A percentile compares a stretch with the other conserved stretches of the same genome.
phyloP scores from a whole-genome alignment of 2,888 invertebrate genomes.

The Polydrusus cervinus region DNA sequence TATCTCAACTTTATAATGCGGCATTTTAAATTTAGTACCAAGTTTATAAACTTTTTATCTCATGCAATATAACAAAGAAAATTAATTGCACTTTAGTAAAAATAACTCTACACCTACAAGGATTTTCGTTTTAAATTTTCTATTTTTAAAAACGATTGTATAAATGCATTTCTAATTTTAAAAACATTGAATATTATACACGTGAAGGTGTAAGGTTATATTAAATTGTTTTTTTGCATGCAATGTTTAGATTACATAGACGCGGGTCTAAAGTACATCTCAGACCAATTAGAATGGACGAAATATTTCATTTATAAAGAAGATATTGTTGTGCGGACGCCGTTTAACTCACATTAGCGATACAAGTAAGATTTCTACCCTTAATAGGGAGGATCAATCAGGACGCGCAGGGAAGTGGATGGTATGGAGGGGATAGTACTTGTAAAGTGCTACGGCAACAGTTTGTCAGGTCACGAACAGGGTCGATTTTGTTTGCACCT shows the following conservation, averaged over 20 bases:
- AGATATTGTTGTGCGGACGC: too few species aligned
- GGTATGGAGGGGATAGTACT: too few species aligned
- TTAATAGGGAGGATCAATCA: too few species aligned
- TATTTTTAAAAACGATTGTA: slow-evolving; percentile 27
- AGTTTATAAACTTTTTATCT: slow-evolving; percentile 41
- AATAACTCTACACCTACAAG: slow-evolving; percentile 43
- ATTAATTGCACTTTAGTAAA: slow-evolving; percentile 27
- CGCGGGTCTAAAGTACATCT: too few species aligned
- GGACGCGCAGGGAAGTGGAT: too few species aligned
- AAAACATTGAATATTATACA: slow-evolving; percentile 34
- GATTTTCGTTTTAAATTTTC: slow-evolving; percentile 40
- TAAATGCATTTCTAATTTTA: slow-evolving; percentile 40
- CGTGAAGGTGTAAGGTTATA: slow-evolving; percentile 34
- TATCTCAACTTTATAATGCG: background rate
- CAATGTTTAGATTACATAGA: slow-evolving; percentile 9
- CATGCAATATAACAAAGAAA: slow-evolving; percentile 41
- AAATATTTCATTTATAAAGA: too few species aligned
- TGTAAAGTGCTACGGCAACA: too few species aligned
- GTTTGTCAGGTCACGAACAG: too few species aligned
- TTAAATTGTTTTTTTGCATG: slow-evolving; percentile 31
- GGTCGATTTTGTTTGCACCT: too few species aligned
- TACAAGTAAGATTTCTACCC: too few species aligned
- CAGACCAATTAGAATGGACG: too few species aligned
- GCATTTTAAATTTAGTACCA: slow-evolving; percentile 24
- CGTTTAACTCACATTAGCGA: too few species aligned